phyloP scores from a whole-genome alignment of 2,888 invertebrate genomes.

The Pterobdella sp. region DNA sequence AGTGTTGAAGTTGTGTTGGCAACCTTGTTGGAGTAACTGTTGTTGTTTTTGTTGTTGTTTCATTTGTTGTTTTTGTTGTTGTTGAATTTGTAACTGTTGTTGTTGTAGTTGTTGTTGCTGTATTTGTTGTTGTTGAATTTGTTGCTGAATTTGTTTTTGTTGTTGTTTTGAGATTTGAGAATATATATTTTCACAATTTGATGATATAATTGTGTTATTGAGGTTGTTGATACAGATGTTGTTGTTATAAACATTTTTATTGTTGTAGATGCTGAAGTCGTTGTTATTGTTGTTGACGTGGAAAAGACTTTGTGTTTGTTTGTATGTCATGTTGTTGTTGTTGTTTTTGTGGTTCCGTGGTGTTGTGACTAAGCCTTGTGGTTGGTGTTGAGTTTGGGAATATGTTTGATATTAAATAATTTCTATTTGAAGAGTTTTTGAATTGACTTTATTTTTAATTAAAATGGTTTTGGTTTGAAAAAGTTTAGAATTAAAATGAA shows the following conservation, averaged over 20 bases:
- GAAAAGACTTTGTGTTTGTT: constrained; percentile 31
- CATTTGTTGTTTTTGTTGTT: not conserved
- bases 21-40: constrained; percentile 3
- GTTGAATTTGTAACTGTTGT: constrained; percentile 9
- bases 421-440: too few relatives aligned
- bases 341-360: constrained; percentile 39
- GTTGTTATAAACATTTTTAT: not conserved
- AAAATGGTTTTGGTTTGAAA: too few relatives aligned
- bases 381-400: too few relatives aligned
- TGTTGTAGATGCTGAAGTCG: constrained; percentile 2
- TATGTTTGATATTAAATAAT: too few relatives aligned
- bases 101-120: constrained; percentile 17
- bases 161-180: constrained; percentile 20
- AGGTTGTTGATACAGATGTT: not conserved
- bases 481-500: too few relatives aligned
- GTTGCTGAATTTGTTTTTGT: constrained; percentile 15
- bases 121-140: not conserved
- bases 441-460: too few relatives aligned
- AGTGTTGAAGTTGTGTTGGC: not conserved
- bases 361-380: constrained; percentile 38
- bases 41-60: constrained; percentile 14
- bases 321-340: not conserved
- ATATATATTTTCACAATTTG: constrained; percentile 27
- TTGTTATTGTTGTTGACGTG: constrained; percentile 15
- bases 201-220: not conserved